Percentiles rank a stretch among this genome's conserved stretches.
Evolutionary conservation across 2,113 vertebrate species (phyloP).

Genomic region (Microtus montanus): DNA sequence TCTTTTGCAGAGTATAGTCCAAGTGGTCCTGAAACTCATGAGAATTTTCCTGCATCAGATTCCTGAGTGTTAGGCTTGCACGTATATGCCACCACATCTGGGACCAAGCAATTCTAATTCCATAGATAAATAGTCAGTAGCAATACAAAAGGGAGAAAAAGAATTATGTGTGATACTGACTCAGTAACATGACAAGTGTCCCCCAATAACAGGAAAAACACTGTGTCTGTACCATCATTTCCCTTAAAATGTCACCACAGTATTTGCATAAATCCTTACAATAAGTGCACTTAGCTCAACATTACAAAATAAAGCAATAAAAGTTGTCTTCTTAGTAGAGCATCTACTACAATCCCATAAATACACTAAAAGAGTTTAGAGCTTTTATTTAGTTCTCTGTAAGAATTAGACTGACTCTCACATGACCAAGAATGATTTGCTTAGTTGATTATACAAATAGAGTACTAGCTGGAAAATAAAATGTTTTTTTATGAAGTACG

Average conservation of each 20-base stretch:
- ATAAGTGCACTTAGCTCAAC: neutral
- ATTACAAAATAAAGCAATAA: neutral
- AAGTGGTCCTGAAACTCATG: too few species aligned
- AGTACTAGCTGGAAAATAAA: neutral
- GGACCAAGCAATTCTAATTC: neutral
- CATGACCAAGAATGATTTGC: neutral
- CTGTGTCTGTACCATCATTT: neutral
- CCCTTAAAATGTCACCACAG: neutral
- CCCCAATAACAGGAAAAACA: neutral
- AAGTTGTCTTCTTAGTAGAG: neutral
- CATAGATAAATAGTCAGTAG: neutral
- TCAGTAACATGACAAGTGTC: neutral
- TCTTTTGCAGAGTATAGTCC: too few species aligned
- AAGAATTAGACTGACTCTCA: neutral
- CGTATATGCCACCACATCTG: neutral
- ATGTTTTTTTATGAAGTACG: neutral
- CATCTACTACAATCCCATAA: neutral
- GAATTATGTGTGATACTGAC: neutral
- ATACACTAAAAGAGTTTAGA: neutral
- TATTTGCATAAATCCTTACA: neutral
- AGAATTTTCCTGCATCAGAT: neutral
- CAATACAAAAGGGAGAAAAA: neutral
- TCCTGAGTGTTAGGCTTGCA: neutral
- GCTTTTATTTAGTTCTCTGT: neutral
- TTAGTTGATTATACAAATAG: neutral